A percentile compares a stretch with the other conserved stretches of the same genome.
phyloP scores from a whole-genome alignment of 2,113 vertebrate species.

The Collichthys lucidus region DNA sequence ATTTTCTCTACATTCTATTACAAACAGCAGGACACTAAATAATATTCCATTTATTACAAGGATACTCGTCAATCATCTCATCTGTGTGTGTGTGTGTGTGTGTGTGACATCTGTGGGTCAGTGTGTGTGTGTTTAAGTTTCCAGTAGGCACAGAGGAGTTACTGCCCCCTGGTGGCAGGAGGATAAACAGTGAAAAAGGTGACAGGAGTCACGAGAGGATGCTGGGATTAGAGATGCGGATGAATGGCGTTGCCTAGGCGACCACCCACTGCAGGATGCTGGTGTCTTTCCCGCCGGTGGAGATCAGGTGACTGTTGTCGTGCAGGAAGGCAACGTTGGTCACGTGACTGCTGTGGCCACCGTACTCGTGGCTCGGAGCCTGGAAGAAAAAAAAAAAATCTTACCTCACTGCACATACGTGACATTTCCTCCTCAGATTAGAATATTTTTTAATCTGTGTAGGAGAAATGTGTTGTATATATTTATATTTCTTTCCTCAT shows the following conservation, averaged over 20 bases:
- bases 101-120: constrained; percentile 31
- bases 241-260: constrained; percentile 69
- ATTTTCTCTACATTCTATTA: constrained; percentile 46
- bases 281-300: constrained; percentile 92
- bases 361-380: constrained; percentile 88
- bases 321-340: constrained; percentile 93
- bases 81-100: not conserved
- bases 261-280: constrained; percentile 92
- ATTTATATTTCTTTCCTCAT: too few species aligned
- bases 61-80: constrained; percentile 25
- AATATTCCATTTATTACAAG: constrained; percentile 34
- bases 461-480: too few species aligned
- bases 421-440: not conserved
- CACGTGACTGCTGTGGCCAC: constrained; percentile 96
- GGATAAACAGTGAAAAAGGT: constrained; percentile 57
- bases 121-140: not conserved
- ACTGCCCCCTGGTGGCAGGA: constrained; percentile 78
- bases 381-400: constrained; percentile 43
- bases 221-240: constrained; percentile 18
- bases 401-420: not conserved
- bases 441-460: not conserved
- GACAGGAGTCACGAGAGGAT: not conserved
- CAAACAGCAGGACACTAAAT: constrained; percentile 51
- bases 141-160: constrained; percentile 80
- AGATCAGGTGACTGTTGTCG: constrained; percentile 87